These are phyloP conservation scores for Mythimna impura DNA, from an alignment of 2,888 invertebrate genomes.

Conservation along the genomic window DNA sequence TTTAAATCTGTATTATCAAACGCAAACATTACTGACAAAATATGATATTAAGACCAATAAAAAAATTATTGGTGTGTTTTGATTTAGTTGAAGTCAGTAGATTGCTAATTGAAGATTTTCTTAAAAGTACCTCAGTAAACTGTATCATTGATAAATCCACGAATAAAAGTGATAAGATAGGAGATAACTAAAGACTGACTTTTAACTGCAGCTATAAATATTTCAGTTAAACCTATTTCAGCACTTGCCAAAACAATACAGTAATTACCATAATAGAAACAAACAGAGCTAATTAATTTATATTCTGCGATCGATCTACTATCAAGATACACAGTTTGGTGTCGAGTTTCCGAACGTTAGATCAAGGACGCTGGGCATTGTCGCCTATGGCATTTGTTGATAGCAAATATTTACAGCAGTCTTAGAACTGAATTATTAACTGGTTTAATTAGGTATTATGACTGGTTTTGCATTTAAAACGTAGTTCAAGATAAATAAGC, in stretches of 20 bases:
- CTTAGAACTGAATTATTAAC: constrained; percentile 56
- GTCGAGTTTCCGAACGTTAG: constrained; percentile 48
- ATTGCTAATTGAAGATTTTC: background rate
- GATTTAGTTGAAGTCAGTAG: background rate
- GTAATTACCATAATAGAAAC: constrained; percentile 60
- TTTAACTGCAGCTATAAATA: constrained; percentile 23
- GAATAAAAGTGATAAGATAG: constrained; percentile 30
- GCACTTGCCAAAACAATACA: constrained; percentile 49
- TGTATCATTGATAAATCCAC: background rate
- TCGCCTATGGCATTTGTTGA: constrained; percentile 46
- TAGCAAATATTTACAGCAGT: constrained; percentile 54
- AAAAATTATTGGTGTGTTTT: background rate
- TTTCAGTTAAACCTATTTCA: constrained; percentile 35
- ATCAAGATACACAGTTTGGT: constrained; percentile 56
- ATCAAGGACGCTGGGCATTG: constrained; percentile 60
- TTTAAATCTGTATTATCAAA: background rate
- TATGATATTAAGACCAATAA: too few species aligned
- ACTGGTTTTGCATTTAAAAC: constrained; percentile 37
- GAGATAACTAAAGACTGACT: constrained; percentile 16
- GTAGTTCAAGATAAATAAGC: constrained; percentile 35
- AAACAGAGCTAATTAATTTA: constrained; percentile 65
- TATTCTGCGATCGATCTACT: constrained; percentile 56
- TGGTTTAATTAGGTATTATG: constrained; percentile 60
- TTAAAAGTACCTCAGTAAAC: background rate
- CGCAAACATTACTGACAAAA: background rate